Evolutionary conservation across 2,888 invertebrate genomes (phyloP), one percentile per base, ranked within the genome.

Genomic region (Colostygia pectinataria): DNA sequence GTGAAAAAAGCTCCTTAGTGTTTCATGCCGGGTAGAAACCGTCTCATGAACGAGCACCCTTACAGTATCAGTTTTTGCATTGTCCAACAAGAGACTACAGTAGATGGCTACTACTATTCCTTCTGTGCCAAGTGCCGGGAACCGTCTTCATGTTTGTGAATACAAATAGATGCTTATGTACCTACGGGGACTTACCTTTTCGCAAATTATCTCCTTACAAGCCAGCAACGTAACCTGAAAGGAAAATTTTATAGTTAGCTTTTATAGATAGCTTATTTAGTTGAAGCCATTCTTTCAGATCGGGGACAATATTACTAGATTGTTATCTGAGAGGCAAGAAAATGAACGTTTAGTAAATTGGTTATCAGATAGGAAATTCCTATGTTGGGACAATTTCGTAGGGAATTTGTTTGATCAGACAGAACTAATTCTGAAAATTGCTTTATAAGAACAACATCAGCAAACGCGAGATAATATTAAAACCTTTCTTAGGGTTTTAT

Each of bases 141-240:
- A 53, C 51, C 34, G 54, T 54, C 68, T 56, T 52, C 59, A 66
- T 65, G 71, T 68, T 70, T 71, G 68, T 80, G 83, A 83, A 83
- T 84, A 83, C 76, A 81, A 84, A 83, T 80, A 74, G 77, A 73
- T 65, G 70, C 66, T 76, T 79, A 79, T 14, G 14, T 45, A 37
- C 31, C 41, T 37, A 27, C 25, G 59, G 70, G 68, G 62, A 74
- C 77, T 83, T 80, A 85, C 87, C 84, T 83, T 80, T 78, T 81
- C 72, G 82, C 84, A 84, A 86, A 85, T 88, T 79, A 86, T 84
- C 78, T 77, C 66, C 61, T 70, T 72, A 74, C 70, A 75, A 78
- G 75, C 75, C 77, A 70, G 82, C 74, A 75, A 77, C 75, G 80
- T 67, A 80, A 86, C 74, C 87, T 88, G 85, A 59, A 77, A 86